Percentiles rank a stretch among this genome's conserved stretches.
phyloP scores from a whole-genome alignment of 2,888 invertebrate genomes.

The Aquatica leii region DNA sequence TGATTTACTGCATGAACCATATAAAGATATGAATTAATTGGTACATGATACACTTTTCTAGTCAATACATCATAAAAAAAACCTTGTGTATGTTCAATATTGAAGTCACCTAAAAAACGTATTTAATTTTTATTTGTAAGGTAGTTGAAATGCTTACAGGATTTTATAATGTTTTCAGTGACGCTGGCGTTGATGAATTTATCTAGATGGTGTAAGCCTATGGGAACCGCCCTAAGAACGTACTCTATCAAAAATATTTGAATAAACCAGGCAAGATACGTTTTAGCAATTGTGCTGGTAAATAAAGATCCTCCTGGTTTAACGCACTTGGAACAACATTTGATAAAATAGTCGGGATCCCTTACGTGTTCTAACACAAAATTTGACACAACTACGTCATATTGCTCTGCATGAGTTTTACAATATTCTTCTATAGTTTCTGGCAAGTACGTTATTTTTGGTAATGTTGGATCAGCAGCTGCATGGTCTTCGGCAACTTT shows the following conservation, averaged over 20 bases:
- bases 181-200: too few species aligned
- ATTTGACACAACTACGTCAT: constrained; percentile 86
- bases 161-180: neutral
- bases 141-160: neutral
- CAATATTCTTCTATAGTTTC: constrained; percentile 66
- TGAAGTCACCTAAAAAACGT: neutral
- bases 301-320: constrained; percentile 69
- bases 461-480: constrained; percentile 55
- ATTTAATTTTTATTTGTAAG: neutral
- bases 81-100: neutral
- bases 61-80: neutral
- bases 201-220: too few species aligned
- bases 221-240: too few species aligned
- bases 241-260: too few species aligned
- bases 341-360: constrained; percentile 76
- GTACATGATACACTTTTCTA: too few species aligned
- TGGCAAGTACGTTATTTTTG: constrained; percentile 62
- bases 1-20: too few species aligned
- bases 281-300: too few species aligned
- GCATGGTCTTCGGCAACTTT: constrained; percentile 74
- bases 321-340: too few species aligned
- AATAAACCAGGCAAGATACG: too few species aligned
- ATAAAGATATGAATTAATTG: too few species aligned
- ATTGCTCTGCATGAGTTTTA: constrained; percentile 61
- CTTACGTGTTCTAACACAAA: constrained; percentile 91